Evolutionary conservation across 2,113 vertebrate genomes (phyloP), one percentile per base, ranked within the genome.

Genomic region (Oncorhynchus mykiss): DNA sequence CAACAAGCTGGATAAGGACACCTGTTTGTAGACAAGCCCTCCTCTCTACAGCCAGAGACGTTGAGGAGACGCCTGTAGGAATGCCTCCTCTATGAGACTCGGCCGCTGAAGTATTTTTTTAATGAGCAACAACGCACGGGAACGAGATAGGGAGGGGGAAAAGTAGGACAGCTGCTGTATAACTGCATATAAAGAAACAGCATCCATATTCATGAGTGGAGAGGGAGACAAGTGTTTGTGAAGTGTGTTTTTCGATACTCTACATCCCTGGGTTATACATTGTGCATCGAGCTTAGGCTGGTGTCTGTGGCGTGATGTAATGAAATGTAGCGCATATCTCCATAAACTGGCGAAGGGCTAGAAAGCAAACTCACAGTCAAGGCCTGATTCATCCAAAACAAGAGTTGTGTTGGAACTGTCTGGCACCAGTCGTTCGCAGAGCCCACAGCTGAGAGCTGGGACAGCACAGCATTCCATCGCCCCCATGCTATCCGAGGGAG

Each of bases 121-220:
- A 62, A 62, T 62, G 18, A 62, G 20, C 59, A 45, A 45, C 39
- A 45, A 45, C 2, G 39, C 39, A 62, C 9, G 39, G 39, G 39
- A 62, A 31, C 12, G 25, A 67, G 65, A 72, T 24, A 54, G 25
- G 24, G n/a, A 66, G 54, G 45, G 39, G 5, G 20, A 2, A 75
- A 72, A 78, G 60, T 78, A 66, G 76, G 70, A 29, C 70, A 78
- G 48, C 12, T 9, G 12, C 14, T 12, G 16, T 25, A 4, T 13
- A 72, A n/a, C 16, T 16, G 24, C 34, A 34, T 27, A 4, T 62
- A 67, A 13, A 29, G 14, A 60, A 20, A 67, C 12, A 7, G 25
- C 20, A 72, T 73, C 57, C 67, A 68, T 59, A 67, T 72, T 78
- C 70, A 78, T 45, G 3, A 49, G n/a, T 14, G 25, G 14, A 67